These are phyloP conservation scores for Podarcis lilfordi DNA, from an alignment of 2,797 vertebrate species.

Conservation along the genomic window DNA sequence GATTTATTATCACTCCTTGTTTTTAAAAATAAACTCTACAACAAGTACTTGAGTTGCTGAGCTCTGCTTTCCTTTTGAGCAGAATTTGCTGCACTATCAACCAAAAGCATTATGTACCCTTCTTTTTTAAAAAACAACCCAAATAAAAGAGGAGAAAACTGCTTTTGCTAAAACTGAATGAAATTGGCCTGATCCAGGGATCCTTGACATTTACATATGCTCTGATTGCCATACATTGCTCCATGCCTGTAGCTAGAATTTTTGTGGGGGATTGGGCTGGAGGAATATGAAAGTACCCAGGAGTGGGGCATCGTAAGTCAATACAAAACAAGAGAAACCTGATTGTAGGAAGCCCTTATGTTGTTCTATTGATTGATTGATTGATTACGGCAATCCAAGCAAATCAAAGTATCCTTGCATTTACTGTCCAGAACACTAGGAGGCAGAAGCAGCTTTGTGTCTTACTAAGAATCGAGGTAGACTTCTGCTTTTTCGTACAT, in stretches of 20 bases:
- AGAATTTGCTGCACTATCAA: not conserved
- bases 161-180: not conserved
- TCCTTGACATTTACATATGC: not conserved
- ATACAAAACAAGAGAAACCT: not conserved
- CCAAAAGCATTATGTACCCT: not conserved
- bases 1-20: not conserved
- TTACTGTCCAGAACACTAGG: not conserved
- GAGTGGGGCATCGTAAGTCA: not conserved
- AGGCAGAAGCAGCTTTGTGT: not conserved
- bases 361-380: not conserved
- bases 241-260: not conserved
- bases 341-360: not conserved
- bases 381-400: not conserved
- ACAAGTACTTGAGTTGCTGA: not conserved
- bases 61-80: not conserved
- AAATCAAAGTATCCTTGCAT: not conserved
- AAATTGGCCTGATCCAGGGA: not conserved
- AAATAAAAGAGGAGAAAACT: not conserved
- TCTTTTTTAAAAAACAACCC: not conserved
- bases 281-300: not conserved
- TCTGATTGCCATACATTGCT: not conserved
- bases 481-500: not conserved
- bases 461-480: not conserved
- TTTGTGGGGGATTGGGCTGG: not conserved
- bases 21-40: not conserved